Base-by-base conservation (phyloP, 1,140 invertebrate genomes). In the Zelostemma sp. region DNA sequence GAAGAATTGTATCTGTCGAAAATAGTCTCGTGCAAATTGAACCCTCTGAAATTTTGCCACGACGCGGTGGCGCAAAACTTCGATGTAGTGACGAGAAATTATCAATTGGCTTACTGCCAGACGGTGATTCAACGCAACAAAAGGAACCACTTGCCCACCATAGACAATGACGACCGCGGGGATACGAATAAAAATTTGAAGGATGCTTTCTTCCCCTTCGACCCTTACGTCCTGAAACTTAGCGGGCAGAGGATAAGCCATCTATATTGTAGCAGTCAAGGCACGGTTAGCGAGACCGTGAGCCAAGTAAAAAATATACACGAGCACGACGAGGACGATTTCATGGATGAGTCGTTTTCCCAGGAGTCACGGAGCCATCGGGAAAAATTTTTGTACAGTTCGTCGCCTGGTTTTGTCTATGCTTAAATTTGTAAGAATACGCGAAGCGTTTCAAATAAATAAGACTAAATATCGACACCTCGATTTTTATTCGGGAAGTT, bases 21-120 rank as follows among this genome's bases (percentile, higher is more conserved):
- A 68, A 90, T 98, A 28, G 90, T 97, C 1, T 93, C 91, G 1
- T 92, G 91, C 75, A 86, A 90, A 54, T 86, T 98, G 60, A 98
- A 98, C 86, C 96, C 96, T 1, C 83, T 98, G 11, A 88, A 90
- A 48, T 88, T 91, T 0, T 96, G 95, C 80, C 87, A 92, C 43
- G 88, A 90, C 0, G 87, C 91, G 12, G 89, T 98, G 15, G 90
- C 92, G 0, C 90, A 91, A 70, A 92, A 92, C 16, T 98, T 98
- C 85, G 93, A 95, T 1, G 90, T 91, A 0, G 88, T 96, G 3
- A 91, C 94, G 0, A 88, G 93, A 69, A 90, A 90, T n/a, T 93
- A 97, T 81, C 96, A 97, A 79, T 86, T 98, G 41, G 95, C 93
- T 2, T 97, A 97, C 84, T 98, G 96, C 84, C 93, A 96, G 80